Conservation (phyloP, 2,113 vertebrate genomes). For the Neolamprologus brichardi region DNA sequence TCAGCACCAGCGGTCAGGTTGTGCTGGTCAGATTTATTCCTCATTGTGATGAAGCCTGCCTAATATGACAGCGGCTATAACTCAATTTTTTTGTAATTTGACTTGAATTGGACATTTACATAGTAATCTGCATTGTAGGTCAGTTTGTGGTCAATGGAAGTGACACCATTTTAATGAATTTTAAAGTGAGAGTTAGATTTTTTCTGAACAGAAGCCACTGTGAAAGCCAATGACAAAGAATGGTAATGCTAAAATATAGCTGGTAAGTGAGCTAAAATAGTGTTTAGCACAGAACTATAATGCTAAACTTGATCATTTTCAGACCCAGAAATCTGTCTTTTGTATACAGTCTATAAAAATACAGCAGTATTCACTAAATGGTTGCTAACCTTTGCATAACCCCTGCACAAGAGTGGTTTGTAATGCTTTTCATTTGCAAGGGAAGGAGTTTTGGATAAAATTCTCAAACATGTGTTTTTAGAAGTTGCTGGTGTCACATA, state of each 20-base stretch:
- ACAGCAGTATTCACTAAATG: background rate
- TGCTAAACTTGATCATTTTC: background rate
- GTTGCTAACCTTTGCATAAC: background rate
- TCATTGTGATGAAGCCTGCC: background rate
- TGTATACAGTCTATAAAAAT: background rate
- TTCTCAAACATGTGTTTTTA: background rate
- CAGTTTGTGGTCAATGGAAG: background rate
- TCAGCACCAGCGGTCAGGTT: background rate
- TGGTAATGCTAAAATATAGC: background rate
- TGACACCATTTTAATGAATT: background rate
- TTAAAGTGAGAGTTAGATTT: background rate
- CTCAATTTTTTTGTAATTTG: background rate
- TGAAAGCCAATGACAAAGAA: background rate
- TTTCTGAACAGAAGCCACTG: background rate
- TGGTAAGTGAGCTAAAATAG: background rate
- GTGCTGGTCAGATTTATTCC: conserved; percentile 16
- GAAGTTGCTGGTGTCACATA: background rate
- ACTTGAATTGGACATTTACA: background rate
- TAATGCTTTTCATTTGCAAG: background rate
- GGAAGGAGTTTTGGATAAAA: background rate
- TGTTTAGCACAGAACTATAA: background rate
- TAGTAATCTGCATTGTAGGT: background rate
- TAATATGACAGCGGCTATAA: background rate
- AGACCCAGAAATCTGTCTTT: background rate
- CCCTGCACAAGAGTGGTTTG: background rate